Conservation (phyloP, 2,797 vertebrate genomes). For the Lutjanus campechanus region DNA sequence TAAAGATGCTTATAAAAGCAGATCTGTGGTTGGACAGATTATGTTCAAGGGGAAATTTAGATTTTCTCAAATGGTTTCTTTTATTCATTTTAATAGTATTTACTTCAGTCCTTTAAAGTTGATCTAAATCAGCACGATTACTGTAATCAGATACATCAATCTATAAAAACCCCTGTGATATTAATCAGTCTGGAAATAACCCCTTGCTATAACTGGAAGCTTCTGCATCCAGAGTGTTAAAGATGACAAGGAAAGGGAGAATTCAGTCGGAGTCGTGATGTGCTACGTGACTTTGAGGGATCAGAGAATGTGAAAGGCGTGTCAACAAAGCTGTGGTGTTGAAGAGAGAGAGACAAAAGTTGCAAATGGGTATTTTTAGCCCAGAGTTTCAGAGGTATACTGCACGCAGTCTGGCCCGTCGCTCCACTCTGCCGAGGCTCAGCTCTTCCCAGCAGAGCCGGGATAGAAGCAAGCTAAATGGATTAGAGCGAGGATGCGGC, state of each 20-base stretch:
- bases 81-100: neutral
- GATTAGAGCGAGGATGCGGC: constrained; percentile 49
- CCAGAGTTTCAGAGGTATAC: constrained; percentile 3
- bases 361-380: constrained; percentile 46
- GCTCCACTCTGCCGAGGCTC: constrained; percentile 30
- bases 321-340: constrained; percentile 38
- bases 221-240: constrained; percentile 6
- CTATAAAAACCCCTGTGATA: neutral
- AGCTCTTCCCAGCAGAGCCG: constrained; percentile 24
- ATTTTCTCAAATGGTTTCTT: neutral
- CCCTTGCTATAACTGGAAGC: neutral
- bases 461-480: constrained; percentile 49
- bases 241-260: neutral
- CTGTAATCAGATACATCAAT: neutral
- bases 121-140: neutral
- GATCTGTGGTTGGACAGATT: neutral
- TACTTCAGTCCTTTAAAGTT: neutral
- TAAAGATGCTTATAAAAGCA: neutral
- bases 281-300: constrained; percentile 30
- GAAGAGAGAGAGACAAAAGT: constrained; percentile 48
- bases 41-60: neutral
- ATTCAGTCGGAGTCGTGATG: constrained; percentile 1
- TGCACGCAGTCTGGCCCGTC: constrained; percentile 10
- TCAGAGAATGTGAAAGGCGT: constrained; percentile 16
- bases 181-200: neutral